Evolutionary conservation across 2,888 invertebrate species (phyloP), one percentile per base, ranked within the genome.

Genomic region (Papilio protenor): DNA sequence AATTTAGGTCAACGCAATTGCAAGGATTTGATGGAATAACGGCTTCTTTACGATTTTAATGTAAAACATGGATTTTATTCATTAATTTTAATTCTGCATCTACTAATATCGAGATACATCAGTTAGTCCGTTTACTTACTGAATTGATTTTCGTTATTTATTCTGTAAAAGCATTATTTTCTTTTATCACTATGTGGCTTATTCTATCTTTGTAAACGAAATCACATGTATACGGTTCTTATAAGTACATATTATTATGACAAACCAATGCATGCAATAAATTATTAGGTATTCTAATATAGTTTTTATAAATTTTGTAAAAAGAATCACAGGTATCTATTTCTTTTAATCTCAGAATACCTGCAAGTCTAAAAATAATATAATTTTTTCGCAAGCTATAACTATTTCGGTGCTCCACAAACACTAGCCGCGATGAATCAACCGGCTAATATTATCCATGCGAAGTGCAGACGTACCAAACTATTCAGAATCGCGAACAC

Each of bases 361-460:
- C 84, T 73, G 78, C 76, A 79, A 70, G 75, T 85, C 84, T 84
- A 83, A 83, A 84, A 90, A 88, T 87, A 87, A 87, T 86, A 87
- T 87, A 87, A 84, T 87, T 86, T 86, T 92, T 92, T 92, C 92
- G 93, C 92, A 91, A 92, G 83, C 79, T 81, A 83, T 77, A 85
- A 87, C 90, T 92, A 92, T 94, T 92, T 91, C 85, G 83, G 88
- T 89, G 45, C 83, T 86, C 84, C 83, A 85, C 86, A 83, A 87
- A 85, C 85, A 84, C 80, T 83, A 82, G 85, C 84, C 82, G 82
- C 84, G 85, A 88, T 94, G 94, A 94, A 91, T 94, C 94, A 92
- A 91, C 87, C 82, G 84, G 11, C 88, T 94, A 92, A 90, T 92
- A 88, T 88, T 88, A 66, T 66, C 88, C 85, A 81, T 85, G 90